Evolutionary conservation across 1,140 invertebrate genomes (phyloP), one percentile per base, ranked within the genome.

Genomic region (Drosophila prosaltans): DNA sequence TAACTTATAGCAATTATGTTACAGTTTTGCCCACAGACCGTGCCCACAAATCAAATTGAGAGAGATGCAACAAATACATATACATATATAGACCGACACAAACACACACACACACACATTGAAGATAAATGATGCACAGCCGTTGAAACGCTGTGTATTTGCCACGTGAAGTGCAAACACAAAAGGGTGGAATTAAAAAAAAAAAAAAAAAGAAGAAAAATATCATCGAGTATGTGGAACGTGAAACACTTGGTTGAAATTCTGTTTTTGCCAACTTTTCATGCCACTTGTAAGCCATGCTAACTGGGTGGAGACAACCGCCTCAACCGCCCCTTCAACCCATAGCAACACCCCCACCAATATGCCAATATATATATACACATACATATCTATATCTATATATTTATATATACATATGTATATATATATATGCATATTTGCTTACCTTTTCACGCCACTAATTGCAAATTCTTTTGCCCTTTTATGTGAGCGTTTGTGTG

Each of bases 111-210:
- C 40, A 16, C 11, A 43, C 41, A 43, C 41, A 43, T 11, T 11
- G n/a, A n/a, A 39, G 57, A 59, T 39, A 59, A 59, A 59, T 59
- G 32, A 59, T 58, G 32, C 55, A 32, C 55, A 58, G 58, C 24
- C 36, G 30, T 45, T 69, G 74, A 69, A 82, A 71, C 64, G 58
- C 57, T 7, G 32, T 36, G 32, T 36, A 76, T 85, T 81, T 73
- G 79, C 79, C 88, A 85, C 85, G 81, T 71, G 59, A 67, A 70
- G 63, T 63, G 74, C 74, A 78, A 71, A 77, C 60, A 78, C 43
- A 71, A 63, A 70, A 54, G 76, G 59, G 60, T 11, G 8, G 10
- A 26, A 16, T 16, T 16, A 54, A 63, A 66, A 69, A 71, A 69
- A 39, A 71, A 62, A 1, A 69, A 51, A 45, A 36, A 36, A 65